Percentiles rank a stretch among this genome's conserved stretches.
Evolutionary conservation across 64 coral and sea anemone genomes (phyloP).

Genomic region (Montipora capricornis): DNA sequence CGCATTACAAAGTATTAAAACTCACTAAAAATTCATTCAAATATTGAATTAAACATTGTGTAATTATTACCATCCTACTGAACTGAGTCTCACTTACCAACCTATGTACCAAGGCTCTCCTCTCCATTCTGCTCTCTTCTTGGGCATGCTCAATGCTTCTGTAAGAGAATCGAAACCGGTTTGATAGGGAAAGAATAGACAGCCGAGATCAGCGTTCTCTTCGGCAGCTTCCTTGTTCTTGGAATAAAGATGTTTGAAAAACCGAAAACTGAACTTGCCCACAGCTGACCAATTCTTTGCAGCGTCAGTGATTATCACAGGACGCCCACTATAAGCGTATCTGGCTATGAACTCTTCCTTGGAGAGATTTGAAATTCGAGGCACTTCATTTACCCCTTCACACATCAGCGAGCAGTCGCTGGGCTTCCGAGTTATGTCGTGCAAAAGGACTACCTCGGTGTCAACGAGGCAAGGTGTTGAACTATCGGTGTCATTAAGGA

Average conservation of each 20-base stretch:
- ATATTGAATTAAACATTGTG: too few relatives aligned
- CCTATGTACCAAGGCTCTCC: constrained; percentile 97
- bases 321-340: constrained; percentile 89
- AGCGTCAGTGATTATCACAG: constrained; percentile 92
- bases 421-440: constrained; percentile 84
- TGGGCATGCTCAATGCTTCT: constrained; percentile 88
- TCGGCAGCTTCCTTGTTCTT: constrained; percentile 65
- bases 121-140: constrained; percentile 78
- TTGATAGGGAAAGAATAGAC: constrained; percentile 95
- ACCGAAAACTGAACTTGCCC: constrained; percentile 79
- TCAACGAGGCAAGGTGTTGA: constrained; percentile 75
- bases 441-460: constrained; percentile 61
- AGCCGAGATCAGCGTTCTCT: constrained; percentile 73
- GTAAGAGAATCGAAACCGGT: constrained; percentile 79
- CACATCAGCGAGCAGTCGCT: constrained; percentile 90
- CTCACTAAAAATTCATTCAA: too few relatives aligned
- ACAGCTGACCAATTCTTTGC: constrained; percentile 92
- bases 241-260: constrained; percentile 85
- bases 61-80: too few relatives aligned
- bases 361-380: constrained; percentile 82
- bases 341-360: constrained; percentile 81
- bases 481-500: constrained; percentile 30
- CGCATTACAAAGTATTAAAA: too few relatives aligned
- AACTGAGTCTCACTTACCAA: constrained; percentile 73
- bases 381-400: constrained; percentile 75